Conservation (phyloP, 1,140 invertebrate genomes). For the Drosophila bocqueti region DNA sequence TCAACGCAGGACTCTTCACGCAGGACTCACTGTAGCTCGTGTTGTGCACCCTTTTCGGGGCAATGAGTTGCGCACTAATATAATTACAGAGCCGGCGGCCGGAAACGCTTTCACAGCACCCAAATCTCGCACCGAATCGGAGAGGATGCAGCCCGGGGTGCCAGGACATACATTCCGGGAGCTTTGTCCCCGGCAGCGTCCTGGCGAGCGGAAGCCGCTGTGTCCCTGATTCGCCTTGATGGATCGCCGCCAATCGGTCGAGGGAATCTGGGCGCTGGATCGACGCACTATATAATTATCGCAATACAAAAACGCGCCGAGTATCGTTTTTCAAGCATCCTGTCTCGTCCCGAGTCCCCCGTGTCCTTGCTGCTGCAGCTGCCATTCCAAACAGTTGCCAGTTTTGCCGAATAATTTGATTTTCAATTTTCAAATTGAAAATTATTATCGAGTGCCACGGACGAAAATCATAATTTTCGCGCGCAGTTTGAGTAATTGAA, state of each 20-base stretch:
- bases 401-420: constrained; percentile 66
- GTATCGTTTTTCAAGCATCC: constrained; percentile 83
- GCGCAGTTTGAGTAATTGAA: constrained; percentile 49
- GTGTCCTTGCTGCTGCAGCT: constrained; percentile 47
- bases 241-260: constrained; percentile 42
- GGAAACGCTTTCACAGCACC: constrained; percentile 79
- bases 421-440: constrained; percentile 50
- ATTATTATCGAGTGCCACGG: constrained; percentile 44
- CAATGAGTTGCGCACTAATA: constrained; percentile 64
- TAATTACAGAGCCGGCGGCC: constrained; percentile 75
- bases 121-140: constrained; percentile 35
- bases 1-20: constrained; percentile 10
- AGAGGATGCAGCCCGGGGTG: constrained; percentile 48
- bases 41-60: constrained; percentile 64
- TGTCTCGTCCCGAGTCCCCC: constrained; percentile 38
- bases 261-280: constrained; percentile 30
- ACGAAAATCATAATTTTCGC: constrained; percentile 30
- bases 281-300: constrained; percentile 73
- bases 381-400: constrained; percentile 49
- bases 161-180: constrained; percentile 9
- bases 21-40: constrained; percentile 22
- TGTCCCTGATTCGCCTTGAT: constrained; percentile 41
- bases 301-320: constrained; percentile 48
- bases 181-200: constrained; percentile 41
- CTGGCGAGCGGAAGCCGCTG: constrained; percentile 64